Percentiles rank a stretch among this genome's conserved stretches.
These are phyloP conservation scores for Orcinus orca DNA, from an alignment of 2,113 vertebrate species.

Conservation along the genomic window DNA sequence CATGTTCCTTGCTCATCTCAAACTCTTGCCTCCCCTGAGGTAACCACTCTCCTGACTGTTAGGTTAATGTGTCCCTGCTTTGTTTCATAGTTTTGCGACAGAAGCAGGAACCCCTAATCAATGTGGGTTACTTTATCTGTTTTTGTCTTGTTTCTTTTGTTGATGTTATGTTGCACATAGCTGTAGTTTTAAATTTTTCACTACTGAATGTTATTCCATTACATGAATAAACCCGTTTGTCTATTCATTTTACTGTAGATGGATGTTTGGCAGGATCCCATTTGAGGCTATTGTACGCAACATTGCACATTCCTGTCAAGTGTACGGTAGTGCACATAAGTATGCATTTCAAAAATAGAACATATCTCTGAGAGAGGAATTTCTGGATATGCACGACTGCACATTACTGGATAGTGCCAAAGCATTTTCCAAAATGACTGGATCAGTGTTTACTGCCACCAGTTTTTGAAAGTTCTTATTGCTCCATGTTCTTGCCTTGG, in stretches of 20 bases:
- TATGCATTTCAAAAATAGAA: background rate
- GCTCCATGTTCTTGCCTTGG: background rate
- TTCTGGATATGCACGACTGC: background rate
- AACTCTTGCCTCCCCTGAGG: background rate
- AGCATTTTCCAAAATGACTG: background rate
- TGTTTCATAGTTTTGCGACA: background rate
- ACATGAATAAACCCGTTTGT: background rate
- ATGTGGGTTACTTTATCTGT: background rate
- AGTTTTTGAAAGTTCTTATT: background rate
- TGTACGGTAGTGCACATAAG: background rate
- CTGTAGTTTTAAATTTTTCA: background rate
- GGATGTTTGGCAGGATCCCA: background rate
- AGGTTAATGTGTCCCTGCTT: background rate
- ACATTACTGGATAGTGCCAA: background rate
- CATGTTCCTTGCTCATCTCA: background rate
- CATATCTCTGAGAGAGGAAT: background rate
- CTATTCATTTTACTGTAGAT: background rate
- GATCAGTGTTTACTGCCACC: background rate
- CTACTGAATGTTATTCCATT: background rate
- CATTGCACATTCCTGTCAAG: background rate
- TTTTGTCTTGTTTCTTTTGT: background rate
- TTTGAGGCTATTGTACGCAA: background rate
- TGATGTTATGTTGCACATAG: background rate
- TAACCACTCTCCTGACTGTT: too few species aligned
- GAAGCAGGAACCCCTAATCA: background rate